These are phyloP conservation scores for Mantis religiosa DNA, from an alignment of 2,888 invertebrate genomes.

Conservation along the genomic window DNA sequence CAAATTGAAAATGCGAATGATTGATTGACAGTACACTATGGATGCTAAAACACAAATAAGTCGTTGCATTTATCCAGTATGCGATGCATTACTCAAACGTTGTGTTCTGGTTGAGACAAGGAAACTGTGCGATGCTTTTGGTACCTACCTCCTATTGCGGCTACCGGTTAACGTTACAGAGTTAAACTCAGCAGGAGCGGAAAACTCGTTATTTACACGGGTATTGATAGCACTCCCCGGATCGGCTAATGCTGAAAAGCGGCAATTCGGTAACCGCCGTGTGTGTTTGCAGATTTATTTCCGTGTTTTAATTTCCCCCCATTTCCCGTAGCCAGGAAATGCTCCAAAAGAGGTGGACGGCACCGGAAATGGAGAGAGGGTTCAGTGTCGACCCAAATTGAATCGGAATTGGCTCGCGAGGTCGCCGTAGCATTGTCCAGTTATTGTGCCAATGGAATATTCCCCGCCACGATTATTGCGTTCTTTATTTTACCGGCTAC, in stretches of 20 bases:
- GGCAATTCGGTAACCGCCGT: neutral
- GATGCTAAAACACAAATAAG: no score
- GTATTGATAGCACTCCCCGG: neutral
- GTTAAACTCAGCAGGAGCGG: neutral
- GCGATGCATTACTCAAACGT: no score
- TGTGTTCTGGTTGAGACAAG: neutral
- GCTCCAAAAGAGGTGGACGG: neutral
- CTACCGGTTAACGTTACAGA: neutral
- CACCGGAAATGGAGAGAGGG: neutral
- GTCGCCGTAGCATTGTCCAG: neutral
- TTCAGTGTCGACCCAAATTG: neutral
- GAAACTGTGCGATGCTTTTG: neutral
- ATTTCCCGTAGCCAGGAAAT: neutral
- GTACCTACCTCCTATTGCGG: neutral
- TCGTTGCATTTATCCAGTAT: no score
- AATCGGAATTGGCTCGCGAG: neutral
- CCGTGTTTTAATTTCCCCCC: neutral
- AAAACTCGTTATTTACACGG: neutral
- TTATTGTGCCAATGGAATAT: neutral
- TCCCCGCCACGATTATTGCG: neutral
- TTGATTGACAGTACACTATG: no score
- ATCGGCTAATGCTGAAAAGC: neutral
- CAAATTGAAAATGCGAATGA: no score
- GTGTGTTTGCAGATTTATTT: neutral
- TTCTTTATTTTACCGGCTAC: neutral